Base-by-base conservation (phyloP, 2,797 vertebrate genomes). In the Coranthus polyacanthus region DNA sequence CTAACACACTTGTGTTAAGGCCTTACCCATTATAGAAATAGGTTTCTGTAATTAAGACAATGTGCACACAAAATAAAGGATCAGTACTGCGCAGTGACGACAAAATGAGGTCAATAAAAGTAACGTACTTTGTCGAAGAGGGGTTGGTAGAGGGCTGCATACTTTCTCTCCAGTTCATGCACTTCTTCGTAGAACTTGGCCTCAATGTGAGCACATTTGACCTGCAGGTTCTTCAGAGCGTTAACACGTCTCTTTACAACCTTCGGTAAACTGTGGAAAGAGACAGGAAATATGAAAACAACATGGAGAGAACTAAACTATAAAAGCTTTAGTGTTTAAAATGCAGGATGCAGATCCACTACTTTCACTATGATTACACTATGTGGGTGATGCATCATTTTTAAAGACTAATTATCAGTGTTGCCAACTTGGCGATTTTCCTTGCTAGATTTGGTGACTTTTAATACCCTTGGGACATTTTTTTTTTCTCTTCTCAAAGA, bases 141-240 rank as follows among this genome's bases (percentile, higher is more conserved):
- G 5, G 98, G 98, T 81, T 99, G 97, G 90, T 99, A 99, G 42
- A 99, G 95, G 37, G 96, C 96, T 9, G 97, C 97, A 16, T 99
- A 99, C 84, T 99, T 99, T 90, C 98, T 95, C 92, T 99, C 97
- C 90, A 99, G 92, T 75, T 98, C 97, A 50, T 99, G 98, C 67
- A 99, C 97, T 89, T 99, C 98, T 85, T 98, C 97, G 34, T 99
- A 99, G 87, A 99, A 99, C 82, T 98, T 99, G 7, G 97, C 98
- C 89, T 99, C 97, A 72, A 99, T 99, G 88, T 99, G 96, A 58
- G 97, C 96, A 68, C 98, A 99, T 80, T 99, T 99, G 65, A 98
- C 98, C 92, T 99, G 98, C 86, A 99, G 96, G 84, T 99, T 99
- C 92, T 98, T 99, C 18, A 99, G 95, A 64, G 97, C 98, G 67